Evolutionary conservation across 2,888 invertebrate species (phyloP), one percentile per base, ranked within the genome.

Genomic region (Camptogramma bilineatum): DNA sequence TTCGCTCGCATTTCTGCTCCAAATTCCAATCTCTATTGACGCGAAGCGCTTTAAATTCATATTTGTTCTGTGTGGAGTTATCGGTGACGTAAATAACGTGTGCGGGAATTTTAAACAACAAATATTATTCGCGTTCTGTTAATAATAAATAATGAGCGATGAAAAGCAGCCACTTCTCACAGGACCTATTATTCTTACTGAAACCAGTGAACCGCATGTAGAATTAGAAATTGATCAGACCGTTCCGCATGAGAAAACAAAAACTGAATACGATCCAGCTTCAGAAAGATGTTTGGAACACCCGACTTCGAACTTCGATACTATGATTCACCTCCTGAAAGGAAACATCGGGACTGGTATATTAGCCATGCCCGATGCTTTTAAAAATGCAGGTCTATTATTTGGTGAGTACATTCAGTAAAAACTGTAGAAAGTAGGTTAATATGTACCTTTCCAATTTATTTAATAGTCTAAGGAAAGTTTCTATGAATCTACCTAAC

Each of bases 311-410:
- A 97, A 96, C 88, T 94, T 95, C 74, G 96, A 96, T 79, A 96
- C 97, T 1, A 93, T 96, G 84, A 95, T 96, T 72, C 96, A 96
- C 82, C 88, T 96, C 68, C 86, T 96, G 42, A 96, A 96, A 85
- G 96, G 96, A 24, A 96, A 96, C 76, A 94, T 95, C 70, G 99
- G 99, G 7, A 99, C 99, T 0, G 99, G 99, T 4, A 98, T 99
- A 74, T 92, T 99, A 73, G 99, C 99, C 7, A 98, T 99, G 97
- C 99, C 99, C 4, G 96, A 98, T 89, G 98, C 98, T 16, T 97
- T 98, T 82, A 96, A 96, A 84, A 97, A 98, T 91, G 96, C 98
- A 61, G 99, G 99, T 10, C 93, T 98, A 62, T 94, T 96, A 79
- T 95, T 98, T 66, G 98, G 98, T 81, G 81, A 79, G 90, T 82